Evolutionary conservation across 2,113 vertebrate species (phyloP), one percentile per base, ranked within the genome.

Genomic region (Anas platyrhynchos): DNA sequence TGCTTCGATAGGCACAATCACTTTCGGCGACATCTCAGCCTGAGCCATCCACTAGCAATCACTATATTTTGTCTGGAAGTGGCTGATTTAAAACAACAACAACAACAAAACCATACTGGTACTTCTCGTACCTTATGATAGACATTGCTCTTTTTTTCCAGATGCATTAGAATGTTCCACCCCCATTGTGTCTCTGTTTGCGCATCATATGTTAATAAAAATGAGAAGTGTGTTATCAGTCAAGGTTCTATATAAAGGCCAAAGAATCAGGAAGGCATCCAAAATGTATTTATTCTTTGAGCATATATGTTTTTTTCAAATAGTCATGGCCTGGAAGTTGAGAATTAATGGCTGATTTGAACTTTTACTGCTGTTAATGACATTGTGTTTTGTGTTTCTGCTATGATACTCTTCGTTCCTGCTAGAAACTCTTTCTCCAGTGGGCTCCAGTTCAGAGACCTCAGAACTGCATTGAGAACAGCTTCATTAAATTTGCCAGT

Each of bases 401-500:
- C 63, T 44, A 9, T 0, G 4, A 62, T 76, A 54, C 54, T 41
- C 43, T 84, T 52, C 41, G 56, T 73, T 71, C 7, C 1, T 48
- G 44, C 81, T 75, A 73, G 56, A 88, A 94, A 74, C 63, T 61
- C 63, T 61, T 79, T 79, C 86, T 66, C 61, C 0, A 0, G 5
- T 56, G 71, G 54, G 25, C 46, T 48, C 10, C 65, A 43, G 12
- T 54, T 92, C 43, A 74, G 68, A 67, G 52, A 65, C 68, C 38
- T 52, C 29, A 74, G 76, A 0, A 0, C 5, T 78, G 77, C 3
- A 2, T 31, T 21, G 65, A 77, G 29, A 91, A 62, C 38, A 36
- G 34, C 74, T 95, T 91, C 86, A 80, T 87, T 95, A 82, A 73
- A 79, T 76, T 79, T 92, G 54, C 69, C 86, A 82, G 54, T 73